phyloP scores from a whole-genome alignment of 2,113 vertebrate genomes.

The Microtus pennsylvanicus region DNA sequence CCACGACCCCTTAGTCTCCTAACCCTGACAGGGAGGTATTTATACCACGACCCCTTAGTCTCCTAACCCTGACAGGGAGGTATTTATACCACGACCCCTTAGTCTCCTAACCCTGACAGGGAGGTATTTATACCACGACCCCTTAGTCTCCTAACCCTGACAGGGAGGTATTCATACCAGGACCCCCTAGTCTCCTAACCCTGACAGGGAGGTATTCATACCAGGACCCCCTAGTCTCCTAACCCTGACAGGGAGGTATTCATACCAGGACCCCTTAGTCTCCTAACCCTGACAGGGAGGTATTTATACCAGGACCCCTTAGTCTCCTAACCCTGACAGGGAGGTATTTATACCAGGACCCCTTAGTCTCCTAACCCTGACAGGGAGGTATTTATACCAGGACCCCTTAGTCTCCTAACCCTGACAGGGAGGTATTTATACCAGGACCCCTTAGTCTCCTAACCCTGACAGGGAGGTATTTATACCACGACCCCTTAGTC shows the following conservation, averaged over 20 bases:
- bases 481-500: no score
- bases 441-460: background rate
- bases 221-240: background rate
- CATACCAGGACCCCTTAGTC: no score
- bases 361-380: background rate
- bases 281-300: background rate
- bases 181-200: background rate
- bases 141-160: background rate
- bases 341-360: no score
- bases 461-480: background rate
- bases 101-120: background rate
- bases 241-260: background rate
- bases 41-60: no score
- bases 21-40: background rate
- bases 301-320: no score
- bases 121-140: no score
- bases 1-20: background rate
- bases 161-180: no score
- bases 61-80: background rate
- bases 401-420: background rate
- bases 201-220: no score
- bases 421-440: no score
- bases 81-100: no score
- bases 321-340: background rate
- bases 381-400: no score